Evolutionary conservation across 2,888 invertebrate species (phyloP), one percentile per base, ranked within the genome.

Genomic region (Oscheius sp.): DNA sequence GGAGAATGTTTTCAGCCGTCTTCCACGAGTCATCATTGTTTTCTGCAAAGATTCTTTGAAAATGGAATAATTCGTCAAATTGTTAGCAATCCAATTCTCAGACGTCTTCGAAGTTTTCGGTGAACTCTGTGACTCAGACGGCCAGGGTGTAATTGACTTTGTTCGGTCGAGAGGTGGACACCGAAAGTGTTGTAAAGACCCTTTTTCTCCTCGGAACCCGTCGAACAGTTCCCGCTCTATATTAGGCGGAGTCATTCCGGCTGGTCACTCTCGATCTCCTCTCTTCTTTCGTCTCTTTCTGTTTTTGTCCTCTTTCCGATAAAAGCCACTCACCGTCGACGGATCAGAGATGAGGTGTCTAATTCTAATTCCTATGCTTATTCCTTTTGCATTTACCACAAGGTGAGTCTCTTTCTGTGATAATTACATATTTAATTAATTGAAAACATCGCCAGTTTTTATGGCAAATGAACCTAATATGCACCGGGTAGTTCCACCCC

Each of bases 111-210:
- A 61, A 35, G 43, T 58, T 58, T 58, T 58, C 58, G 58, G 58
- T 27, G n/a, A 61, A 61, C 43, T 61, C 43, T 13, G 21, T 61
- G 61, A 61, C 6, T 61, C 61, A 61, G 41, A 43, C n/a, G 41
- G 41, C 43, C 1, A 43, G 43, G 43, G 41, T 61, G 61, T 61
- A 61, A 61, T 61, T 43, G 61, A 61, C 61, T 43, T 61, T 61
- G 61, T 61, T 61, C 61, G 61, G 41, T 35, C 21, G n/a, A 35
- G 5, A 27, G 45, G 61, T 43, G 43, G 43, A 61, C 61, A 61
- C 61, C 49, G 16, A 55, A 52, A 43, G 43, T 61, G 61, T 58
- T 58, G 58, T 61, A 61, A 61, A 61, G 58, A 23, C 27, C 58
- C 27, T 61, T 61, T 61, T 61, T 45, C 45, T 41, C 16, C 7